Base-by-base conservation (phyloP, 2,888 invertebrate genomes). In the Rhorus exstirpatorius region DNA sequence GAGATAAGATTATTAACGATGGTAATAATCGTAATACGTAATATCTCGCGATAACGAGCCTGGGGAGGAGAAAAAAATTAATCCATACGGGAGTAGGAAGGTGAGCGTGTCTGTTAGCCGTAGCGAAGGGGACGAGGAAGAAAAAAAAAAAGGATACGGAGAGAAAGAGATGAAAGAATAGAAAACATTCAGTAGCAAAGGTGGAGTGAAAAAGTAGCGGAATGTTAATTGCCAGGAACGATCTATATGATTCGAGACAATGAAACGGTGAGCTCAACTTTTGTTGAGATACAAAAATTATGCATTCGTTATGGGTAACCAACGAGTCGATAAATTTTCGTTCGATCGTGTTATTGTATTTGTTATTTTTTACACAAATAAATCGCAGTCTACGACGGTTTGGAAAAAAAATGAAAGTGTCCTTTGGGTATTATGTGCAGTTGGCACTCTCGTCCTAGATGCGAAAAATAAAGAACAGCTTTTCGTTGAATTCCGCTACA, bases 1-100 rank as follows among this genome's bases (percentile, higher is more conserved):
- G 81, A 75, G 81, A 79, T 82, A 78, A 79, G 79, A 82, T 82
- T 78, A 82, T 82, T 78, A 82, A 82, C 81, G 81, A 82, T 17
- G 61, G 74, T 75, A 58, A 74, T 81, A 79, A 79, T 79, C 79
- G 71, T 79, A 77, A 77, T 77, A 77, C 76, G 68, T 68, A 77
- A 81, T 78, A 78, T 74, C 78, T 68, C 46, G 78, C 71, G 81
- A 78, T 82, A 82, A 82, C 68, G 74, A 79, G 81, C 68, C 53
- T 46, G 31, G 78, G 74, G 67, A 35, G 63, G 38, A 53, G 67
- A 51, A 65, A 71, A 60, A 63, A 76, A 63, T 41, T 55, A 60
- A 70, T 51, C 55, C 58, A 55, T 60, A 74, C 26, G 26, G 55
- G 35, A 55, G 71, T 35, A 55, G 74, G 74, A 46, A 71, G 55